phyloP scores from a whole-genome alignment of 2,888 invertebrate species.

The Gari tellinella region DNA sequence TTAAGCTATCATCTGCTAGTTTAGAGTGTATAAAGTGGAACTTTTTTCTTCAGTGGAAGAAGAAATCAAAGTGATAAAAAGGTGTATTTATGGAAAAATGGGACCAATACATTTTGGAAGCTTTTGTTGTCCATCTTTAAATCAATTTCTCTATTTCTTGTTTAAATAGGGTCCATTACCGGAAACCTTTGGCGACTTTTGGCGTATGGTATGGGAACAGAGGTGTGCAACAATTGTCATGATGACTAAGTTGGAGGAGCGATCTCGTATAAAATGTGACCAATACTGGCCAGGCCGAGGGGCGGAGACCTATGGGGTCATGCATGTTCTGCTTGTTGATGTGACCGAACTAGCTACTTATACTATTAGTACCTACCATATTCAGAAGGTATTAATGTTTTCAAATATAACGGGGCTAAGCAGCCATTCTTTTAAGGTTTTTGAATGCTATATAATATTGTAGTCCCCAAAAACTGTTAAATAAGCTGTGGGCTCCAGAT shows the following conservation, averaged over 20 bases:
- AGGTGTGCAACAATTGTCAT: constrained; percentile 97
- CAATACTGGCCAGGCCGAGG: constrained; percentile 98
- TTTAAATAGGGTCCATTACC: constrained; percentile 94
- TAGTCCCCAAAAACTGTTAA: too few species aligned
- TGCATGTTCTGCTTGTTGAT: constrained; percentile 97
- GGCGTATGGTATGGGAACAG: constrained; percentile 99
- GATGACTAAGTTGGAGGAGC: constrained; percentile 99
- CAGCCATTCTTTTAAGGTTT: too few species aligned
- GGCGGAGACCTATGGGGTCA: constrained; percentile 96
- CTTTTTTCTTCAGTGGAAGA: too few species aligned
- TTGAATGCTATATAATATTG: too few species aligned
- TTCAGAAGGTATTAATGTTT: constrained; percentile 74
- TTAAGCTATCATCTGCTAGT: too few species aligned
- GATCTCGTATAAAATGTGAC: constrained; percentile 91
- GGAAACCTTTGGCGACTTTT: constrained; percentile 99
- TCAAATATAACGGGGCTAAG: too few species aligned
- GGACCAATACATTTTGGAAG: too few species aligned
- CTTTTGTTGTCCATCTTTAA: too few species aligned
- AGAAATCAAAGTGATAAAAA: too few species aligned
- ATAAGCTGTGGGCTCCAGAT: too few species aligned
- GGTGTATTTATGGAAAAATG: too few species aligned
- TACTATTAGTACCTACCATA: constrained; percentile 95
- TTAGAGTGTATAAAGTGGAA: background rate
- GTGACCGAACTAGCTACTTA: constrained; percentile 99
- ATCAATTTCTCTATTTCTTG: background rate